Evolutionary conservation across 64 coral and sea anemone species (phyloP).

Genomic region (Orbicella faveolata): DNA sequence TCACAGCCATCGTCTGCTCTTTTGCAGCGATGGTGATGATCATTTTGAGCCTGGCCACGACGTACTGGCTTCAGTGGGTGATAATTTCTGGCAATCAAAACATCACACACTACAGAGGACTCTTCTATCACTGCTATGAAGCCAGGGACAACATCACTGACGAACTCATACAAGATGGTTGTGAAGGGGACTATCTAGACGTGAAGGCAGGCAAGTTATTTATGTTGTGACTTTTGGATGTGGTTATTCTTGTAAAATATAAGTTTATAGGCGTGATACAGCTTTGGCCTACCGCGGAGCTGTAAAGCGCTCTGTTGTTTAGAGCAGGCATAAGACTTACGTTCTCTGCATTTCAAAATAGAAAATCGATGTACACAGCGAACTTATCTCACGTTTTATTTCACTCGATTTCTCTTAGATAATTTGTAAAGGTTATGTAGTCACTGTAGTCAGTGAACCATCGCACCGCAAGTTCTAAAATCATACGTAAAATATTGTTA

Average conservation of each 20-base stretch:
- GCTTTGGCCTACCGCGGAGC: neutral
- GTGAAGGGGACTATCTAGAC: neutral
- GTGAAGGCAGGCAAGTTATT: constrained; percentile 5
- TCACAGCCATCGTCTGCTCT: constrained; percentile 54
- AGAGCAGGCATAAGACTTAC: neutral
- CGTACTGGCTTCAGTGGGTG: constrained; percentile 66
- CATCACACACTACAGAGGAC: constrained; percentile 56
- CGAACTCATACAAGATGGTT: constrained; percentile 13
- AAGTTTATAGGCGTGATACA: neutral
- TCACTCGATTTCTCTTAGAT: neutral
- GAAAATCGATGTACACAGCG: neutral
- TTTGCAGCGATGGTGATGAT: constrained; percentile 67
- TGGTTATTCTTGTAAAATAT: neutral
- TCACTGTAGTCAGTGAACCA: constrained; percentile 23
- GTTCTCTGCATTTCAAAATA: neutral
- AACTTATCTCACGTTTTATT: neutral
- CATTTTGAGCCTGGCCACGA: constrained; percentile 56
- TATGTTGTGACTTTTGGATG: neutral
- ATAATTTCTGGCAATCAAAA: constrained; percentile 41
- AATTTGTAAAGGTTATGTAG: neutral
- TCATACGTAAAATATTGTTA: constrained; percentile 13
- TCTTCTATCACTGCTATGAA: constrained; percentile 58
- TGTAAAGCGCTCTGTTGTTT: neutral
- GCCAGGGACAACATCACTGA: constrained; percentile 50
- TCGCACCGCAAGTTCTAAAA: neutral